Evolutionary conservation across 1,140 invertebrate genomes (phyloP), one percentile per base, ranked within the genome.

Genomic region (Penaeus chinensis): DNA sequence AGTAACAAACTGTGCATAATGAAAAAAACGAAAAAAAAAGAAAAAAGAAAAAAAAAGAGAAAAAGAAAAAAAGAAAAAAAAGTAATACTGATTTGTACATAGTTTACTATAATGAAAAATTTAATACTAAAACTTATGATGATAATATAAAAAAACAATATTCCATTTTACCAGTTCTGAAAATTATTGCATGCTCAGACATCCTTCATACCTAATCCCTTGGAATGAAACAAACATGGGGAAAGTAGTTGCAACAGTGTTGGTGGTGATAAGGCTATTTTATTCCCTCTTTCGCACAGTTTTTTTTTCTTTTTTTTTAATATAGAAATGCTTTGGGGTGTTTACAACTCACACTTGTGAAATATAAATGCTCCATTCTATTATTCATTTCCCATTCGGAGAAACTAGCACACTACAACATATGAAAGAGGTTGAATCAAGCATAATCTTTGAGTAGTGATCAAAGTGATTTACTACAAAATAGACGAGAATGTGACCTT

Each of bases 211-310:
- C 27, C 47, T 32, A 62, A 60, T 84, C 82, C 82, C 60, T 74
- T 84, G 71, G 82, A 84, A 84, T 84, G 82, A 84, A 76, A 84
- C 71, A 84, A 81, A 82, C 37, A 76, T 69, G 65, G 63, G 54
- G 54, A 54, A 54, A 71, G 71, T n/a, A 71, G 37, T 71, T 83
- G 82, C 82, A 83, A 83, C 81, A 84, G 82, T 84, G 82, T 76
- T 84, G 82, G 69, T 84, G 82, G 82, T 84, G 82, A 84, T 84
- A 84, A 84, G 82, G 82, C 82, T 84, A 47, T 71, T 84, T 84
- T 47, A 42, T 74, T 84, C 24, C 69, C 82, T 84, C 71, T 84
- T 77, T 66, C 82, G 60, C 54, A 84, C 82, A 60, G 20, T 82
- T 82, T 82, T 32, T 32, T 54, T 54, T 54, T 54, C 54, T 54